Evolutionary conservation across 1,140 invertebrate species (phyloP).

Genomic region (Muscidifurax raptorellus): DNA sequence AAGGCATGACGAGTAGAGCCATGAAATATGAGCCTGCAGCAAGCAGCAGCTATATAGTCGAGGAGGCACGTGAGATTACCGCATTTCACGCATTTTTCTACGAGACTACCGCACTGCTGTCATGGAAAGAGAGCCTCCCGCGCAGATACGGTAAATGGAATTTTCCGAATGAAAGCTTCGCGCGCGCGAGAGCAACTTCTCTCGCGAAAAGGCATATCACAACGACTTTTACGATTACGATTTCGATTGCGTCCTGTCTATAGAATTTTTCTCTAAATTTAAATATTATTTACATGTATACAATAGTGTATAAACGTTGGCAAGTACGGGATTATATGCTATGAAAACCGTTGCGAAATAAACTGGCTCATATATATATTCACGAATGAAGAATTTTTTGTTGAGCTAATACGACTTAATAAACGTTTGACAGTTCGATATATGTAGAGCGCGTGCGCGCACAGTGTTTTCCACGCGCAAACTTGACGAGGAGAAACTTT

Average conservation of each 20-base stretch:
- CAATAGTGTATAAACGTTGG: no score
- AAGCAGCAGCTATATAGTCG: slow-evolving; percentile 20
- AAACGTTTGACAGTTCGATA: no score
- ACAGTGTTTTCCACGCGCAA: not conserved
- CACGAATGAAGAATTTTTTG: no score
- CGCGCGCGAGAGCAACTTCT: not conserved
- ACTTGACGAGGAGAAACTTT: not conserved
- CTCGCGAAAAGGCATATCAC: slow-evolving; percentile 3
- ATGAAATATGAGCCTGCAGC: slow-evolving; percentile 45
- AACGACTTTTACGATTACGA: slow-evolving; percentile 37
- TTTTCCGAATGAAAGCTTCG: slow-evolving; percentile 47
- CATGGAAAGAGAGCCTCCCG: not conserved
- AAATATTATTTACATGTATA: no score
- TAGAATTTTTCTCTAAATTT: no score
- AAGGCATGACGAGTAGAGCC: slow-evolving; percentile 41
- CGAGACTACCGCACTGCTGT: not conserved
- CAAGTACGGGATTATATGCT: no score
- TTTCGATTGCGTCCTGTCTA: no score
- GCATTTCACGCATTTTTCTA: slow-evolving; percentile 47
- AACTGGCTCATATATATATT: no score
- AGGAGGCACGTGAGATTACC: slow-evolving; percentile 49
- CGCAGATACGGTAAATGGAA: slow-evolving; percentile 41
- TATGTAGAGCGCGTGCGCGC: no score
- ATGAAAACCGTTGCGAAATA: no score
- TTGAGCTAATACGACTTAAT: no score